Conservation (phyloP, 2,797 vertebrate species). For the Semotilus atromaculatus region DNA sequence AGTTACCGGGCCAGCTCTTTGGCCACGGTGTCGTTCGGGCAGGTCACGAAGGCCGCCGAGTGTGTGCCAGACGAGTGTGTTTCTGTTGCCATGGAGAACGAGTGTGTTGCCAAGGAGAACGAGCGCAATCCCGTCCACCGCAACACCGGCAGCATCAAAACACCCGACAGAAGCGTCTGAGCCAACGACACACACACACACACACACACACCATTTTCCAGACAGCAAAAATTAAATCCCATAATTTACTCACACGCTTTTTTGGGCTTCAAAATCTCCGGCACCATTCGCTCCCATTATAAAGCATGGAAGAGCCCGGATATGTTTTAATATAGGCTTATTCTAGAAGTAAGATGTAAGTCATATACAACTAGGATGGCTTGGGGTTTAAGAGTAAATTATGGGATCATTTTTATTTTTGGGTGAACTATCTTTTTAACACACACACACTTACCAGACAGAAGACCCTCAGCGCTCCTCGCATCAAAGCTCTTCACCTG, state of each 20-base stretch:
- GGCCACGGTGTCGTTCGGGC: constrained; percentile 87
- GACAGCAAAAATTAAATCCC: too few species aligned
- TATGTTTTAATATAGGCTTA: too few species aligned
- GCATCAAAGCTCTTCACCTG: neutral
- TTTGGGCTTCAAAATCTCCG: too few species aligned
- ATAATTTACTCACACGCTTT: too few species aligned
- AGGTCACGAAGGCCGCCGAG: constrained; percentile 89
- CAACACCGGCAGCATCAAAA: constrained; percentile 83
- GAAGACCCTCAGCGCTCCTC: neutral
- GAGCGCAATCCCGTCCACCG: constrained; percentile 77
- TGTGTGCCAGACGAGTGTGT: constrained; percentile 80
- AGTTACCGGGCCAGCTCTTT: constrained; percentile 83
- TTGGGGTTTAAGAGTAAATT: too few species aligned
- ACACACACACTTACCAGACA: neutral
- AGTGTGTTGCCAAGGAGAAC: too few species aligned
- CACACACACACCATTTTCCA: neutral
- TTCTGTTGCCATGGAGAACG: constrained; percentile 87
- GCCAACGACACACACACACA: neutral
- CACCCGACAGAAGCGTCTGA: constrained; percentile 71
- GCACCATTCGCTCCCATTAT: too few species aligned
- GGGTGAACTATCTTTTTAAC: too few species aligned
- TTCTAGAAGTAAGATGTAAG: too few species aligned
- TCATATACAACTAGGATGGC: too few species aligned
- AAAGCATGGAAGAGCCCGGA: too few species aligned
- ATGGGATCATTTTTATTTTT: too few species aligned